Percentiles rank a stretch among this genome's conserved stretches.
phyloP scores from a whole-genome alignment of 2,113 vertebrate genomes.

The Spheniscus mendiculus region DNA sequence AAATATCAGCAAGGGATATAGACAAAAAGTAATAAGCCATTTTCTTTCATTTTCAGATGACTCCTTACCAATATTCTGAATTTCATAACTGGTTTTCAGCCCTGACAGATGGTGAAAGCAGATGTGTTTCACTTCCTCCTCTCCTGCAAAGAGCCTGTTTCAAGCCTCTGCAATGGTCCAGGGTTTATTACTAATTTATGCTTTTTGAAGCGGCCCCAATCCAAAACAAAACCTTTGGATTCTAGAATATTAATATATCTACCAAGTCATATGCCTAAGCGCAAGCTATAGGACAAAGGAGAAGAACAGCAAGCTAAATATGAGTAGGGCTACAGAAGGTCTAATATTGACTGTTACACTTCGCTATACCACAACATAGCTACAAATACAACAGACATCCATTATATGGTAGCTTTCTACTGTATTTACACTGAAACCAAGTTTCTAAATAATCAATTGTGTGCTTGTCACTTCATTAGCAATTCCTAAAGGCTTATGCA shows the following conservation, averaged over 20 bases:
- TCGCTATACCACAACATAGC: neutral
- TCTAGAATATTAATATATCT: neutral
- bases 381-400: neutral
- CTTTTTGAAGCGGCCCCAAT: neutral
- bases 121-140: neutral
- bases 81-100: neutral
- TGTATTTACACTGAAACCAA: neutral
- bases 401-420: neutral
- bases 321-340: neutral
- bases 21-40: neutral
- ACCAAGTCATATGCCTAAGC: neutral
- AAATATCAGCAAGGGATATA: neutral
- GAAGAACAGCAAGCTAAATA: neutral
- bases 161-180: neutral
- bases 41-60: neutral
- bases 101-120: neutral
- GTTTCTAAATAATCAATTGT: neutral
- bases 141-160: neutral
- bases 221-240: neutral
- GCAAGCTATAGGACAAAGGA: neutral
- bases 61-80: neutral
- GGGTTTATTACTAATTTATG: neutral
- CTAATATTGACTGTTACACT: neutral
- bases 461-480: neutral
- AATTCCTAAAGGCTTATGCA: neutral